phyloP scores from a whole-genome alignment of 2,113 vertebrate genomes.

The Passer montanus region DNA sequence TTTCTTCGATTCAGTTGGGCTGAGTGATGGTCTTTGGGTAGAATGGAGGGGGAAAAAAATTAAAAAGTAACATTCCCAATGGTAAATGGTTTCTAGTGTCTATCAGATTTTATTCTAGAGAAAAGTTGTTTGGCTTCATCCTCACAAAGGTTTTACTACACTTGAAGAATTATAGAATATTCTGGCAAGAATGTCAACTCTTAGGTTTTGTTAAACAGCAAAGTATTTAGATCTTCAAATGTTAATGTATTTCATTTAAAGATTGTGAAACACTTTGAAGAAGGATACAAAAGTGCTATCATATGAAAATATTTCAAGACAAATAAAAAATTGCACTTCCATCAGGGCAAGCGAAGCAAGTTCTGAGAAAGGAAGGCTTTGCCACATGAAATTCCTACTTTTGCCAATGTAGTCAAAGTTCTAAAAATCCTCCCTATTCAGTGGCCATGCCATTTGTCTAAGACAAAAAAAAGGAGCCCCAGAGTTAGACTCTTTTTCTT shows the following conservation, averaged over 20 bases:
- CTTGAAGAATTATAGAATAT: neutral
- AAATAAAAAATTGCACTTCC: accelerated
- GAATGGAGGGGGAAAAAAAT: accelerated
- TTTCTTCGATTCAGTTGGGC: neutral
- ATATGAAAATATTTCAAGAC: neutral
- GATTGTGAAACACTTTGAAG: neutral
- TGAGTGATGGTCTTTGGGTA: neutral
- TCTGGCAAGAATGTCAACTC: neutral
- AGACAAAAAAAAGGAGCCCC: neutral
- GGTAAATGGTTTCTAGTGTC: neutral
- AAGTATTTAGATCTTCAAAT: neutral
- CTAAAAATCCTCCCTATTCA: neutral
- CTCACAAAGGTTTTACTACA: neutral
- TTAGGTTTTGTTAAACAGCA: neutral
- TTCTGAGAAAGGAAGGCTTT: neutral
- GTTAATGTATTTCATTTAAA: neutral
- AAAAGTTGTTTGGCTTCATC: neutral
- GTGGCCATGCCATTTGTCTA: neutral
- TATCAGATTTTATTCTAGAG: neutral
- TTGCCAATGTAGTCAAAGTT: neutral
- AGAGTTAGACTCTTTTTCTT: neutral
- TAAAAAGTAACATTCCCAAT: neutral
- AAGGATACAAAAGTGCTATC: neutral
- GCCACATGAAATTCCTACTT: neutral
- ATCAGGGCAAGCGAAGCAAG: accelerated